These are phyloP conservation scores for Palythoa heliodiscus DNA, from an alignment of 92 coral and sea anemone genomes.

Conservation along the genomic window DNA sequence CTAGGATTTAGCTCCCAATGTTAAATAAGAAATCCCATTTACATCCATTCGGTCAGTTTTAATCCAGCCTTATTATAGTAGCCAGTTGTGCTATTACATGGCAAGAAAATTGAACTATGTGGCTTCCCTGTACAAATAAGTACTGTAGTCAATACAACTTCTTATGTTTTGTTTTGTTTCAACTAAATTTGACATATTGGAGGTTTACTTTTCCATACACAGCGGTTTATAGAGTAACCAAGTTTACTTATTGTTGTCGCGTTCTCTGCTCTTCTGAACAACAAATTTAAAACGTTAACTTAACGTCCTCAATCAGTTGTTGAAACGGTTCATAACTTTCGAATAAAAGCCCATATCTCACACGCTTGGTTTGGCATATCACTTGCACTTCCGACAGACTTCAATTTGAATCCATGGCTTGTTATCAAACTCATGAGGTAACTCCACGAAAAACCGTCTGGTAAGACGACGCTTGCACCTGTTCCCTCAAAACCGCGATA, in stretches of 20 bases:
- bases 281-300: not conserved
- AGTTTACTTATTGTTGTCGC: not conserved
- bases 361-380: slow-evolving; percentile 52
- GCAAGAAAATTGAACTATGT: too few relatives aligned
- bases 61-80: too few relatives aligned
- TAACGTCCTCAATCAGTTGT: not conserved
- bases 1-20: too few relatives aligned
- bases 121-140: too few relatives aligned
- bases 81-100: too few relatives aligned
- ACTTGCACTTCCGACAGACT: slow-evolving; percentile 46
- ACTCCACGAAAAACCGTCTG: slow-evolving; percentile 49
- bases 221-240: too few relatives aligned
- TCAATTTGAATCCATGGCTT: slow-evolving; percentile 36
- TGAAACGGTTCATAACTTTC: not conserved
- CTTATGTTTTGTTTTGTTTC: too few relatives aligned
- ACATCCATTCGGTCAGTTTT: too few relatives aligned
- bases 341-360: slow-evolving; percentile 46
- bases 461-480: slow-evolving; percentile 38
- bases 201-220: too few relatives aligned
- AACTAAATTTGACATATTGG: too few relatives aligned
- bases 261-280: not conserved
- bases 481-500: slow-evolving; percentile 40
- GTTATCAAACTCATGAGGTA: slow-evolving; percentile 32
- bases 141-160: too few relatives aligned
- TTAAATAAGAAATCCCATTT: too few relatives aligned